Base-by-base conservation (phyloP, 64 coral and sea anemone species). In the Platygyra sinensis region DNA sequence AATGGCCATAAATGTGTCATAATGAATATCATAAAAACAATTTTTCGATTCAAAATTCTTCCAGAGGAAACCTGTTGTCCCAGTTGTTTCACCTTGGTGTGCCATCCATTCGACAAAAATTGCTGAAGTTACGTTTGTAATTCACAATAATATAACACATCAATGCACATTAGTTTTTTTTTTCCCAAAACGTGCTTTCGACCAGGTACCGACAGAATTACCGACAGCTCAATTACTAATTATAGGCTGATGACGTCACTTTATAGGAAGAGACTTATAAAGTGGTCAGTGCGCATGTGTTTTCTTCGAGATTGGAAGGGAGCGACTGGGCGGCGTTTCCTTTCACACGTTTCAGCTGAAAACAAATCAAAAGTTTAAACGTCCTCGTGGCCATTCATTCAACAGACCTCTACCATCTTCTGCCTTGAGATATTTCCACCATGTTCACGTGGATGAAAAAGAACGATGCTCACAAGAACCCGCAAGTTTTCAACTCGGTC, bases 391-490 rank as follows among this genome's bases (percentile, higher is more conserved):
- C 18, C 16, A 42, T 31, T 64, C 28, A 83, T 83, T 85, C 33
- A 27, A 46, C 18, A 24, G 33, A 67, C 19, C 8, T 30, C 51
- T 69, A n/a, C 20, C 30, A 83, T 8, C 80, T 33, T 85, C 25
- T 38, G 32, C 36, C 22, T 71, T 28, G 19, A 64, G 5, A n/a
- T 71, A 50, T 28, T 31, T 28, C 78, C 72, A 94, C 32, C 83
- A 99, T 99, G 97, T 99, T 99, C 86, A 93, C 94, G 33, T 99
- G 87, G 74, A 71, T 99, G 85, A 93, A 46, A 71, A 78, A 62
- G 73, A 91, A 89, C 54, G 97, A 99, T 28, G 51, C 57, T 8
- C 88, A 83, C 29, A 96, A 87, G 64, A 90, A 94, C 72, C 96
- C 96, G 19, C 91, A 96, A 86, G 94, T 96, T 19, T 96, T 99